phyloP scores from a whole-genome alignment of 2,797 vertebrate genomes.

The Bradypodion ventrale region DNA sequence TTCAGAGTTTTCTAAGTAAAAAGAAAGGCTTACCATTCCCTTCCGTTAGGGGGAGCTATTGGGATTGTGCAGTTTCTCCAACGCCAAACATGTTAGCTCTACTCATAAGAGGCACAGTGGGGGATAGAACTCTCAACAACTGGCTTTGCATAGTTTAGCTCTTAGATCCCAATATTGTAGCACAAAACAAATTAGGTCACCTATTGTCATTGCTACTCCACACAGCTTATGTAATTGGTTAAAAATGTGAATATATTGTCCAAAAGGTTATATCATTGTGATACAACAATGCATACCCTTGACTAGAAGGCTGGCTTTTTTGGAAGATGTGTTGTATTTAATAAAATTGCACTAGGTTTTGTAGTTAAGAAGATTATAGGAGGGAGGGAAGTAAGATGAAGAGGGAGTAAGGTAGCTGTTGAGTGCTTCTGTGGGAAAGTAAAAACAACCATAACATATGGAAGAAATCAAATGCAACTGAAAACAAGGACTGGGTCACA shows the following conservation, averaged over 20 bases:
- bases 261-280: background rate
- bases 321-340: background rate
- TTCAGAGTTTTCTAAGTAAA: too few relatives aligned
- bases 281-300: background rate
- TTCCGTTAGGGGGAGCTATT: too few relatives aligned
- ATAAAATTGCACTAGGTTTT: slow-evolving; percentile 18
- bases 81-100: too few relatives aligned
- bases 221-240: background rate
- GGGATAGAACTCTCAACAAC: too few relatives aligned
- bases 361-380: slow-evolving; percentile 21
- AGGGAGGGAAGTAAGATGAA: background rate
- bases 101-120: too few relatives aligned
- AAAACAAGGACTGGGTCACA: slow-evolving; percentile 31
- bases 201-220: background rate
- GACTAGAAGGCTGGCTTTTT: background rate
- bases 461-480: slow-evolving; percentile 27
- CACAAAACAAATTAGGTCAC: background rate
- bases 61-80: too few relatives aligned
- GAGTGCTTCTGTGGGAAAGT: slow-evolving; percentile 20
- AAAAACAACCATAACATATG: slow-evolving; percentile 13
- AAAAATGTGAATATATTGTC: background rate
- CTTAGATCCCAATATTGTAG: background rate
- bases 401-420: slow-evolving; percentile 12
- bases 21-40: too few relatives aligned
- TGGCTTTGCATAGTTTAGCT: background rate